Evolutionary conservation across 2,888 invertebrate genomes (phyloP), one percentile per base, ranked within the genome.

Genomic region (Cantharis flavilabris): DNA sequence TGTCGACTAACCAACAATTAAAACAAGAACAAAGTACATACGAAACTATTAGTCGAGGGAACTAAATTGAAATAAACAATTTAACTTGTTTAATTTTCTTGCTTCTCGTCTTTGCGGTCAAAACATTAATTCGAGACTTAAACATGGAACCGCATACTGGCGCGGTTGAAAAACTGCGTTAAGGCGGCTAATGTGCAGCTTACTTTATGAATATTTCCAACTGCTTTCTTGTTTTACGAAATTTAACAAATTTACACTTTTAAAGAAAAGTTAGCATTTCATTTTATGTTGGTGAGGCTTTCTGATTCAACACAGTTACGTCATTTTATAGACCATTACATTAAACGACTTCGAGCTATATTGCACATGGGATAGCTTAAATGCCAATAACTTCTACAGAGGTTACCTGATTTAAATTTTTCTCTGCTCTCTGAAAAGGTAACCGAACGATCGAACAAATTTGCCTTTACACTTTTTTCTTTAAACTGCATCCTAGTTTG

Each of bases 21-120:
- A 78, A 76, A 73, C 76, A 76, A 77, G 70, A 77, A 77, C 72
- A 77, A 77, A 75, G 75, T 75, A 70, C 74, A 77, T 70, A 74
- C 74, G 77, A 75, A 77, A 77, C 77, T 75, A 76, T 78, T 78
- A 78, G 71, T 26, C 65, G 73, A 72, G 69, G 73, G 73, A 72
- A 75, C 75, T 72, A 79, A 81, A 81, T 81, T 80, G 81, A 81
- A 81, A 80, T 81, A 80, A 81, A 81, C 81, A 81, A 81, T 81
- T 80, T 81, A 81, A 81, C 81, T 81, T 81, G 80, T 81, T 81
- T 80, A 78, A 81, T 81, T 81, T 81, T 79, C 75, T 75, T 77
- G 77, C 70, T 70, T 67, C 73, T 62, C 75, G 71, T 81, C 81
- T 80, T 79, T 79, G 80, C 75, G 80, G 79, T 75, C 79, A 70